phyloP scores from a whole-genome alignment of 2,888 invertebrate species.

The Xanthia togata region DNA sequence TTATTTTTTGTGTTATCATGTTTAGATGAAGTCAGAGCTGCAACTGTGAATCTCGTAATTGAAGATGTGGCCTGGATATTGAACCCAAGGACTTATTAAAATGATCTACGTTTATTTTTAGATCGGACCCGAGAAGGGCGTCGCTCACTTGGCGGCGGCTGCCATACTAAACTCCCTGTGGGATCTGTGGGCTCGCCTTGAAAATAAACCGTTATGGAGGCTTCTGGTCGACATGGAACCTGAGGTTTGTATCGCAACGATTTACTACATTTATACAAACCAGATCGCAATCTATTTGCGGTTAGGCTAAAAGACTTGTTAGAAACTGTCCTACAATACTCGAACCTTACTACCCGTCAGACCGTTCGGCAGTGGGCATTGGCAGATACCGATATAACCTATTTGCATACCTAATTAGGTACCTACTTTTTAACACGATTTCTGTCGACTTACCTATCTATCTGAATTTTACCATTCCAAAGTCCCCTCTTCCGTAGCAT shows the following conservation, averaged over 20 bases:
- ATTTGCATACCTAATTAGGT: not conserved
- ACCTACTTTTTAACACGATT: not conserved
- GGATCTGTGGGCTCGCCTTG: constrained; percentile 97
- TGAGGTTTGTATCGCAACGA: constrained; percentile 85
- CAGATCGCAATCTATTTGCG: not conserved
- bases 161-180: constrained; percentile 97
- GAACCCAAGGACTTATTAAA: no score
- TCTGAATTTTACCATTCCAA: not conserved
- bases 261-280: not conserved
- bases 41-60: no score
- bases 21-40: no score
- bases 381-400: not conserved
- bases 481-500: not conserved
- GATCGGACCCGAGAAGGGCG: constrained; percentile 98
- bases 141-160: constrained; percentile 96
- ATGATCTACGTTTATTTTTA: constrained; percentile 71
- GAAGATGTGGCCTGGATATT: no score
- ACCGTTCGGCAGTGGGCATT: not conserved
- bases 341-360: not conserved
- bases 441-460: not conserved
- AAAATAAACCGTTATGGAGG: constrained; percentile 96
- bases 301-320: not conserved
- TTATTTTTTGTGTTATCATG: no score
- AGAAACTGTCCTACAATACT: not conserved
- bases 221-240: constrained; percentile 95